These are phyloP conservation scores for Magallana gigas DNA, from an alignment of 1,140 invertebrate species.

Conservation along the genomic window DNA sequence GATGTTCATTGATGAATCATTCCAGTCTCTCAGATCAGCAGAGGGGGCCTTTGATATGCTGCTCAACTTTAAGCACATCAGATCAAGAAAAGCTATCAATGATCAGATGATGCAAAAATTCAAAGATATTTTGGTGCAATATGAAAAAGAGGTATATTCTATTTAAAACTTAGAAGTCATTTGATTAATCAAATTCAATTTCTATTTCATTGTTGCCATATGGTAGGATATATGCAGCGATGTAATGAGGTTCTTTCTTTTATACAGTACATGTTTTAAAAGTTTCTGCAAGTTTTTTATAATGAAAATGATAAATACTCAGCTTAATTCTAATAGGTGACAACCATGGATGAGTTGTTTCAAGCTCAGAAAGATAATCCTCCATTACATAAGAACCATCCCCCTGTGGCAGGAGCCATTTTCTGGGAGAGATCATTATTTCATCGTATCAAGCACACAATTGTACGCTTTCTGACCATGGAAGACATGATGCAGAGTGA, in stretches of 20 bases:
- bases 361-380: constrained; percentile 85
- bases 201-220: background rate
- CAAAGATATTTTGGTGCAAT: constrained; percentile 90
- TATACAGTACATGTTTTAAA: too few relatives aligned
- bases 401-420: constrained; percentile 88
- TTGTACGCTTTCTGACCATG: constrained; percentile 87
- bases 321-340: constrained; percentile 64
- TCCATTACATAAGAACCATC: constrained; percentile 87
- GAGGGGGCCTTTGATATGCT: constrained; percentile 89
- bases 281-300: background rate
- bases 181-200: background rate
- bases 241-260: too few relatives aligned
- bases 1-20: constrained; percentile 91
- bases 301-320: background rate
- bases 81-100: constrained; percentile 87
- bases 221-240: too few relatives aligned
- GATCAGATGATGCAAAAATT: constrained; percentile 89
- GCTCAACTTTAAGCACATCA: constrained; percentile 88
- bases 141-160: constrained; percentile 89
- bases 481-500: constrained; percentile 87
- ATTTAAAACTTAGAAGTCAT: constrained; percentile 46
- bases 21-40: constrained; percentile 88
- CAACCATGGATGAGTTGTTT: constrained; percentile 79
- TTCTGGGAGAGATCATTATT: constrained; percentile 90
- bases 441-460: constrained; percentile 87